A percentile compares a stretch with the other conserved stretches of the same genome.
phyloP scores from a whole-genome alignment of 1,140 invertebrate genomes.

The Brachystomella parvula region DNA sequence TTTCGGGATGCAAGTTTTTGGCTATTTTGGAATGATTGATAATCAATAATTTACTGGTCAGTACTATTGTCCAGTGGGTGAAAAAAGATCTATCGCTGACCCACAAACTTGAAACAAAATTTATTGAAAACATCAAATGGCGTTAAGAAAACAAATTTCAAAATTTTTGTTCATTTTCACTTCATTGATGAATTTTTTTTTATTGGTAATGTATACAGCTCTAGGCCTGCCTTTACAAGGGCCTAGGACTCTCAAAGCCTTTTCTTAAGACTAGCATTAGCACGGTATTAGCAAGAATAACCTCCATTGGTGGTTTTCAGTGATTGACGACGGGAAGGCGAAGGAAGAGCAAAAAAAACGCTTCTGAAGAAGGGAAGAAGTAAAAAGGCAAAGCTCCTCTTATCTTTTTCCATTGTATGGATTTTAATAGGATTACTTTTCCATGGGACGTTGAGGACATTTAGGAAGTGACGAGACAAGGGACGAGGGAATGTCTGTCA shows the following conservation, averaged over 20 bases:
- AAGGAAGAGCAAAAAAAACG: neutral
- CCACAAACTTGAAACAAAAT: no score
- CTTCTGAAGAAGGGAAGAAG: neutral
- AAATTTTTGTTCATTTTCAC: no score
- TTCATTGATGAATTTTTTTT: no score
- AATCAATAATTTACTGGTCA: no score
- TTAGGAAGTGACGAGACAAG: neutral
- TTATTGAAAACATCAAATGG: no score
- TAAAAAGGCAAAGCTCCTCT: neutral
- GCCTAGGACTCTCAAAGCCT: neutral
- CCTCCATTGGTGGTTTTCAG: neutral
- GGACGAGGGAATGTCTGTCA: neutral
- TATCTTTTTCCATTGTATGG: neutral
- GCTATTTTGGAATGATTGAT: no score
- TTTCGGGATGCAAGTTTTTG: no score
- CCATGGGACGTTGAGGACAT: neutral
- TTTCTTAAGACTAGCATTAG: no score
- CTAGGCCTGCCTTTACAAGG: neutral
- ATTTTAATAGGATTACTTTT: constrained; percentile 8
- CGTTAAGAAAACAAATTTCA: no score
- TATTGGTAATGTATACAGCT: no score
- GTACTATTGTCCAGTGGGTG: no score
- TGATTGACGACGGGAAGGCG: neutral
- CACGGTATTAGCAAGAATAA: neutral
- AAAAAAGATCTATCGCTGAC: no score